phyloP scores from a whole-genome alignment of 1,140 invertebrate genomes.

The Vanessa tameamea region DNA sequence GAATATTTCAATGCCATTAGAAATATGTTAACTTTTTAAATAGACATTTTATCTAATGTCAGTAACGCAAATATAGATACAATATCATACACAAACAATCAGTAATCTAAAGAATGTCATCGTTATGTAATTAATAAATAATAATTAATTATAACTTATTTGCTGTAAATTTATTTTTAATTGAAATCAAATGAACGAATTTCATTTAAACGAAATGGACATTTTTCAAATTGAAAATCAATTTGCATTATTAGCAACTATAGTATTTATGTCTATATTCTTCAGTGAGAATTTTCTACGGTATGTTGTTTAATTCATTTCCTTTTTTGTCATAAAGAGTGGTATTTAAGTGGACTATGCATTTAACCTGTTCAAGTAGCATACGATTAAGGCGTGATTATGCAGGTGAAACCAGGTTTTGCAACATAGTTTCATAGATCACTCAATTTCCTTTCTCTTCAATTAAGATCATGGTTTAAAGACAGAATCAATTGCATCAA shows the following conservation, averaged over 20 bases:
- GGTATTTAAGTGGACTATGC: slow-evolving; percentile 26
- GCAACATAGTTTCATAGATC: slow-evolving; percentile 34
- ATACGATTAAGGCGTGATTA: slow-evolving; percentile 34
- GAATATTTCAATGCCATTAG: neutral
- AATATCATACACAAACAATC: slow-evolving; percentile 1
- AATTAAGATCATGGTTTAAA: slow-evolving; percentile 28
- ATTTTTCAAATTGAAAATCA: neutral
- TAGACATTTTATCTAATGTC: neutral
- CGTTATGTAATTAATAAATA: neutral
- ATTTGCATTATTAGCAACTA: neutral
- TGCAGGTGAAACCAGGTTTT: slow-evolving; percentile 36
- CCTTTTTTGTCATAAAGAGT: slow-evolving; percentile 24
- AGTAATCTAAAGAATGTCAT: neutral
- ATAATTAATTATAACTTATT: neutral
- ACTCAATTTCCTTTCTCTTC: slow-evolving; percentile 41
- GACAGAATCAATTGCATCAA: neutral
- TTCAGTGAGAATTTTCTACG: slow-evolving; percentile 3
- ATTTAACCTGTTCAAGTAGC: slow-evolving; percentile 29
- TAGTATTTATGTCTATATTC: neutral
- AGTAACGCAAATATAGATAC: neutral
- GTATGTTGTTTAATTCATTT: slow-evolving; percentile 22
- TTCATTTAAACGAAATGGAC: neutral
- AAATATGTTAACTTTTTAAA: neutral
- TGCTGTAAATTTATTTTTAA: neutral
- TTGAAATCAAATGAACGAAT: no score